Evolutionary conservation across 2,797 vertebrate species (phyloP).

Genomic region (Danio aesculapii): DNA sequence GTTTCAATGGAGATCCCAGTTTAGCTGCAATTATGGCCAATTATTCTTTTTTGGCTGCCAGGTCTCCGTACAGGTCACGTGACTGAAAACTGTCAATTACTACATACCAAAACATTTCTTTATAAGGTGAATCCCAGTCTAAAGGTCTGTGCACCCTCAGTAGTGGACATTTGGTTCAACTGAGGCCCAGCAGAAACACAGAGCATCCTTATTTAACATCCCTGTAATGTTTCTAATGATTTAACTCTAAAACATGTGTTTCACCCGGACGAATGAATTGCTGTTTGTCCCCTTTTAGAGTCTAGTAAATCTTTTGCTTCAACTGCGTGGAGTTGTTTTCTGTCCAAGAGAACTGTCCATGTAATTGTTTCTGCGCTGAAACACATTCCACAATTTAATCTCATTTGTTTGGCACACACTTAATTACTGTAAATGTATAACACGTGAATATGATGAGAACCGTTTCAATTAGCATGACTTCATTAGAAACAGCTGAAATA

Average conservation of each 20-base stretch:
- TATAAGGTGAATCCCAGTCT: too few species aligned
- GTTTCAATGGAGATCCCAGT: too few species aligned
- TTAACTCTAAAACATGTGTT: neutral
- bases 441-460: neutral
- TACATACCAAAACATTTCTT: too few species aligned
- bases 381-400: slow-evolving; percentile 15
- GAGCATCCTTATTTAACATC: neutral
- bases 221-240: slow-evolving; percentile 16
- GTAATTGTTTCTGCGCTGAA: neutral
- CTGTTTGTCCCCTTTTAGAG: slow-evolving; percentile 1
- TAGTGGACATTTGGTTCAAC: neutral
- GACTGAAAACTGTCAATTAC: too few species aligned
- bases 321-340: neutral
- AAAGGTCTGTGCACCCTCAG: neutral
- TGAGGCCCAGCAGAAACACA: neutral
- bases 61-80: too few species aligned
- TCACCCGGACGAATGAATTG: neutral
- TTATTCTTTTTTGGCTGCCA: too few species aligned
- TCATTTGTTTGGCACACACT: slow-evolving; percentile 1
- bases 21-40: too few species aligned
- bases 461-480: neutral
- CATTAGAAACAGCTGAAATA: neutral
- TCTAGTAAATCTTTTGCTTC: neutral
- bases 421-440: slow-evolving; percentile 16
- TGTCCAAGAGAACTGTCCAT: neutral